Conservation (phyloP, 2,888 invertebrate genomes). For the Cancer borealis region DNA sequence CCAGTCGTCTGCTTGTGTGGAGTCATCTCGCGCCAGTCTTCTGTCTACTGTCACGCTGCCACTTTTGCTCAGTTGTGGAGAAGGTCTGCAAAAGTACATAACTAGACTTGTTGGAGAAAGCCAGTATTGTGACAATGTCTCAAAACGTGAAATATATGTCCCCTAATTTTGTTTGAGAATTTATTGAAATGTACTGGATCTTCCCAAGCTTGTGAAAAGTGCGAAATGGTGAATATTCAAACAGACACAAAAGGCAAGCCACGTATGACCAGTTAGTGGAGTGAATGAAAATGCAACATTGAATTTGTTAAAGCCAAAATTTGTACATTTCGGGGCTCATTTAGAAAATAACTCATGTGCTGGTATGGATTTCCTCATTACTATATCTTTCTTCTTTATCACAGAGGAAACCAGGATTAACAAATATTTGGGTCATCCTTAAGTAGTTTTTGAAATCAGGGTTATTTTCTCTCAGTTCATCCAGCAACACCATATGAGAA, state of each 20-base stretch:
- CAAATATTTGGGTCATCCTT: constrained; percentile 52
- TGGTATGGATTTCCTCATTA: constrained; percentile 49
- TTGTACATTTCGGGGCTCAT: not conserved
- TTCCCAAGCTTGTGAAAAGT: constrained; percentile 14
- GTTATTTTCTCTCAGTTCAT: constrained; percentile 64
- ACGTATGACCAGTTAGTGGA: not conserved
- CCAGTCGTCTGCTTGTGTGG: not conserved
- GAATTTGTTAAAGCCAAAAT: constrained; percentile 30
- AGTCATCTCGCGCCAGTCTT: not conserved
- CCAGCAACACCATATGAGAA: constrained; percentile 51
- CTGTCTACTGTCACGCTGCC: not conserved
- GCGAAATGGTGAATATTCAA: not conserved
- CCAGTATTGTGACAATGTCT: constrained; percentile 32
- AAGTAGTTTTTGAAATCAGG: constrained; percentile 62
- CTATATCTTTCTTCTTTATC: constrained; percentile 49
- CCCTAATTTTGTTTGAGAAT: not conserved
- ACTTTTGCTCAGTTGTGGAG: no score
- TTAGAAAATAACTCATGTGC: not conserved
- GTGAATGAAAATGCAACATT: constrained; percentile 42
- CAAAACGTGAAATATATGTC: constrained; percentile 4
- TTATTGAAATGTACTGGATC: not conserved
- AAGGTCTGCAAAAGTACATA: no score
- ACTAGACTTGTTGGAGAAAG: not conserved
- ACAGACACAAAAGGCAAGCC: constrained; percentile 25
- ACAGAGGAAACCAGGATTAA: constrained; percentile 14